phyloP scores from a whole-genome alignment of 30 jellyfish, hydroid and myxozoan genomes.

The Aurelia aurita complex sp. Pacific region DNA sequence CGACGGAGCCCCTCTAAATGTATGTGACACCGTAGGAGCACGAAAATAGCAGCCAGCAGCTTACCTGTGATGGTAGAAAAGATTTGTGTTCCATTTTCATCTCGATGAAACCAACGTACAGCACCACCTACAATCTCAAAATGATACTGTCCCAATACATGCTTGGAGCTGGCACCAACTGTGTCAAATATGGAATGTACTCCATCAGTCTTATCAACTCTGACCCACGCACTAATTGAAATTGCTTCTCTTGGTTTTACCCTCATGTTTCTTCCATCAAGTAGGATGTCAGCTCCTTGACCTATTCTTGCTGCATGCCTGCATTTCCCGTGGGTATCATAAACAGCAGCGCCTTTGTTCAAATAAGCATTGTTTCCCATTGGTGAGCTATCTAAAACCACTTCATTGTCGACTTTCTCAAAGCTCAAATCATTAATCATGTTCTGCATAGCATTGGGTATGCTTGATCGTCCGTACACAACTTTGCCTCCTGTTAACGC shows the following conservation, averaged over 20 bases:
- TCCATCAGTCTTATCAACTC: slow-evolving; percentile 84
- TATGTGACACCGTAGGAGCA: too few species aligned
- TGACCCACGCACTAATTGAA: slow-evolving; percentile 83
- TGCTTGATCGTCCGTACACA: slow-evolving; percentile 71
- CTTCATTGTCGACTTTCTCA: slow-evolving; percentile 88
- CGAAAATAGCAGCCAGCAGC: background rate
- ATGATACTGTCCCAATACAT: slow-evolving; percentile 90
- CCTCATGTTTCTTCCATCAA: slow-evolving; percentile 93
- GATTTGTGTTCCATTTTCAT: slow-evolving; percentile 85
- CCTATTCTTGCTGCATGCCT: slow-evolving; percentile 91
- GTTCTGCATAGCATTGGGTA: slow-evolving; percentile 74
- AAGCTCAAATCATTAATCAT: slow-evolving; percentile 78
- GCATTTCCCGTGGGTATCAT: slow-evolving; percentile 96
- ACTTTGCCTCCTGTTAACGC: background rate
- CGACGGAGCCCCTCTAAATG: too few species aligned
- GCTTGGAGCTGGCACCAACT: slow-evolving; percentile 87
- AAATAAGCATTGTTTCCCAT: slow-evolving; percentile 89
- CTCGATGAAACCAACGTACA: slow-evolving; percentile 98
- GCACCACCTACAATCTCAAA: slow-evolving; percentile 98
- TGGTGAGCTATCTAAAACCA: slow-evolving; percentile 86
- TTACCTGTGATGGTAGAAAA: slow-evolving; percentile 93
- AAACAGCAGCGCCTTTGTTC: slow-evolving; percentile 88
- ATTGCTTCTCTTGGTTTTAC: slow-evolving; percentile 92
- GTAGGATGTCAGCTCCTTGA: slow-evolving; percentile 81
- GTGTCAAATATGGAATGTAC: slow-evolving; percentile 97